A percentile compares a stretch with the other conserved stretches of the same genome.
Evolutionary conservation across 1,140 invertebrate species (phyloP).

Genomic region (Dufourea novaeangliae): DNA sequence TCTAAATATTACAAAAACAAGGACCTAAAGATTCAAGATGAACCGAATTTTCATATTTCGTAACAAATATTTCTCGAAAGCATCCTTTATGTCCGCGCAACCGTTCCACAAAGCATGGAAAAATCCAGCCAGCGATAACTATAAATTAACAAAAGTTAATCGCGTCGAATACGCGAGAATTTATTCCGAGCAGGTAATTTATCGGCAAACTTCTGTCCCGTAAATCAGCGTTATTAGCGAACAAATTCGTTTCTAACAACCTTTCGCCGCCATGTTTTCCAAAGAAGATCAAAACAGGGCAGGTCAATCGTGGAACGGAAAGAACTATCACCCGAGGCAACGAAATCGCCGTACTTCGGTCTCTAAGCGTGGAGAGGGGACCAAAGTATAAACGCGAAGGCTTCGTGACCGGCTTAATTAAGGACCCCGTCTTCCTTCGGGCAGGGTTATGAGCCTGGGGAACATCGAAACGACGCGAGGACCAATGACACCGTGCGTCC

Average conservation of each 20-base stretch:
- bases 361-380: conserved; percentile 24
- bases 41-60: too few species aligned
- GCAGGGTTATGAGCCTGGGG: conserved; percentile 64
- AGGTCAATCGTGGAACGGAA: conserved; percentile 22
- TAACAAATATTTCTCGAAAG: too few species aligned
- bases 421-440: conserved; percentile 56
- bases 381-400: conserved; percentile 24
- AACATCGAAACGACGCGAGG: conserved; percentile 50
- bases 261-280: conserved; percentile 10
- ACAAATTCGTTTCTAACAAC: conserved; percentile 6
- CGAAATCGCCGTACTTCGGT: conserved; percentile 24
- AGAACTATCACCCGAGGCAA: conserved; percentile 8
- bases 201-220: conserved; percentile 4
- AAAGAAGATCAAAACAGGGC: conserved; percentile 17
- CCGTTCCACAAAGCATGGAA: background rate
- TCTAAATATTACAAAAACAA: too few species aligned
- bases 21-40: too few species aligned
- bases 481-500: conserved; percentile 34
- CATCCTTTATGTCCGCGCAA: background rate
- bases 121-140: background rate
- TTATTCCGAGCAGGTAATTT: conserved; percentile 3
- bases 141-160: conserved; percentile 28
- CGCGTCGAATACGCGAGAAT: conserved; percentile 6
- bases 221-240: conserved; percentile 12
- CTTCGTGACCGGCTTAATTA: conserved; percentile 66